phyloP scores from a whole-genome alignment of 2,113 vertebrate genomes.

The Xerus inauris region DNA sequence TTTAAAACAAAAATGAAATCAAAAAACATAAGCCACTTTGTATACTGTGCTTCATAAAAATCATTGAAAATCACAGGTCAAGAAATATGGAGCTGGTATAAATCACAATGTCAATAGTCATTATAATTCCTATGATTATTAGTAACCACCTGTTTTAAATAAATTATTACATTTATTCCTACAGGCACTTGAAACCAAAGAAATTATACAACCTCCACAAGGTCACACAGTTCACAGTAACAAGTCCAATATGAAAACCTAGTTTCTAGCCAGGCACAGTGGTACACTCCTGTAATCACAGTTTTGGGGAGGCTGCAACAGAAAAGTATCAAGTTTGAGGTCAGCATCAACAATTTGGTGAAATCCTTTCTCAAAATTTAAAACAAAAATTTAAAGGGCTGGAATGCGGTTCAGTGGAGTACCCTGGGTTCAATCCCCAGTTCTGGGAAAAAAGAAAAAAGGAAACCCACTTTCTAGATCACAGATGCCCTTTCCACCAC shows the following conservation, averaged over 20 bases:
- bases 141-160: conserved; percentile 25
- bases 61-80: not conserved
- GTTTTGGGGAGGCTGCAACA: too few relatives aligned
- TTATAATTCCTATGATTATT: not conserved
- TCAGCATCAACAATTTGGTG: too few relatives aligned
- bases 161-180: not conserved
- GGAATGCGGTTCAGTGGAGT: too few relatives aligned
- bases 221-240: not conserved
- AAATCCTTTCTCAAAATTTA: too few relatives aligned
- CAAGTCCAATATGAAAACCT: not conserved
- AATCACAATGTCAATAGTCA: not conserved
- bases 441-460: too few relatives aligned
- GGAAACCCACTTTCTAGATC: not conserved
- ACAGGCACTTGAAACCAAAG: conserved; percentile 16
- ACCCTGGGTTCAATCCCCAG: too few relatives aligned
- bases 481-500: not conserved
- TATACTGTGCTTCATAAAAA: not conserved
- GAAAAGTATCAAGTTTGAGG: too few relatives aligned
- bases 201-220: not conserved
- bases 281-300: too few relatives aligned
- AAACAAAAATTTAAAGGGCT: too few relatives aligned
- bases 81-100: not conserved
- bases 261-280: not conserved
- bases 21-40: not conserved
- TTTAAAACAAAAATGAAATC: not conserved